A percentile compares a stretch with the other conserved stretches of the same genome.
phyloP scores from a whole-genome alignment of 2,888 invertebrate species.

The Sphaeridia pumilis region DNA sequence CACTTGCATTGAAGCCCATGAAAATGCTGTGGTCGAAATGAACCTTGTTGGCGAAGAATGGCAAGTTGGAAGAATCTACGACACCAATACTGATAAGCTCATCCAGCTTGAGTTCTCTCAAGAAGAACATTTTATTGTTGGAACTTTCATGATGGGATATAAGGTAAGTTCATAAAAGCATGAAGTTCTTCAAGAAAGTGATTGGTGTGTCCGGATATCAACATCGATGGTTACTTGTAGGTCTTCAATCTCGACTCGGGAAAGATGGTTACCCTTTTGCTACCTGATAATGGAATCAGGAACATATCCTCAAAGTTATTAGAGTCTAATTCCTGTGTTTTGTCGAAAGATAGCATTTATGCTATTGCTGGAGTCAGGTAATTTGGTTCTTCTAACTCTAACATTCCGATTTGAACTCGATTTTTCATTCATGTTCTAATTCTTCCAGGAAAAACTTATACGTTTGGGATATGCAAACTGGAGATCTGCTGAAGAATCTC shows the following conservation, averaged over 20 bases:
- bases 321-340: slow-evolving; percentile 78
- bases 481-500: slow-evolving; percentile 73
- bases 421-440: slow-evolving; percentile 1
- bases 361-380: slow-evolving; percentile 89
- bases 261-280: slow-evolving; percentile 31
- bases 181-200: too few species aligned
- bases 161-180: slow-evolving; percentile 25
- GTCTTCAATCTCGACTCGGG: slow-evolving; percentile 41
- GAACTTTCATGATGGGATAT: slow-evolving; percentile 35
- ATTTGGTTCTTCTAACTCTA: slow-evolving; percentile 1
- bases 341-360: slow-evolving; percentile 79
- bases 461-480: slow-evolving; percentile 76
- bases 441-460: slow-evolving; percentile 71
- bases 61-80: slow-evolving; percentile 26
- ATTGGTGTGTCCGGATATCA: neutral
- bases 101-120: slow-evolving; percentile 33
- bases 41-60: slow-evolving; percentile 67
- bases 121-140: slow-evolving; percentile 31
- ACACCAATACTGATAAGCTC: slow-evolving; percentile 29
- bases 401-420: neutral
- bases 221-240: slow-evolving; percentile 14
- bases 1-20: slow-evolving; percentile 39
- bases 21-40: slow-evolving; percentile 65
- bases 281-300: slow-evolving; percentile 59
- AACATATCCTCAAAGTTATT: slow-evolving; percentile 88